Conservation (phyloP, 2,113 vertebrate genomes). For the Pogonocichla stellata region DNA sequence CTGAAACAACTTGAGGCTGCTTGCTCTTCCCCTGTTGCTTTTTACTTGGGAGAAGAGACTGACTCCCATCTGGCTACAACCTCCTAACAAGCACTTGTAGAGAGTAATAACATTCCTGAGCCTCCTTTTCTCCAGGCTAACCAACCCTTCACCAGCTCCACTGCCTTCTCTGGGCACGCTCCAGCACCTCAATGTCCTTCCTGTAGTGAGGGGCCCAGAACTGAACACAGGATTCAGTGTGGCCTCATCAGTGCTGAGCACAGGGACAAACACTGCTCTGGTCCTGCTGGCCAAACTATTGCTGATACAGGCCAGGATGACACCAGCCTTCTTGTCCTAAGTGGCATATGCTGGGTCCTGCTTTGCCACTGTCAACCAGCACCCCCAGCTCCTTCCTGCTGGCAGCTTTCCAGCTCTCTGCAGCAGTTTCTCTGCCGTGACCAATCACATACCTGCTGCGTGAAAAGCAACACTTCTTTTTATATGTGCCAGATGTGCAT, state of each 20-base stretch:
- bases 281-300: not conserved
- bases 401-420: not conserved
- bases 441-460: rapidly evolving
- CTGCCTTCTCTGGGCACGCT: rapidly evolving
- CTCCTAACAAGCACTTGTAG: not conserved
- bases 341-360: not conserved
- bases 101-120: not conserved
- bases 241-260: rapidly evolving
- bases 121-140: not conserved
- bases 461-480: not conserved
- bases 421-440: not conserved
- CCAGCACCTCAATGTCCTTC: not conserved
- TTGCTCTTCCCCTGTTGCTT: not conserved
- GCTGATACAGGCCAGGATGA: not conserved
- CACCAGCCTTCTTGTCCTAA: not conserved
- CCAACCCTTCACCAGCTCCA: not conserved
- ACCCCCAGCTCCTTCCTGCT: not conserved
- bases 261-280: rapidly evolving
- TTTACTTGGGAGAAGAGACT: not conserved
- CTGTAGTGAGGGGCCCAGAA: not conserved
- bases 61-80: not conserved
- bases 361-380: not conserved
- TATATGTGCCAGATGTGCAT: not conserved
- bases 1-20: not conserved
- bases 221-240: rapidly evolving